Conservation (phyloP, 1,140 invertebrate genomes). For the Diorhabda carinulata region DNA sequence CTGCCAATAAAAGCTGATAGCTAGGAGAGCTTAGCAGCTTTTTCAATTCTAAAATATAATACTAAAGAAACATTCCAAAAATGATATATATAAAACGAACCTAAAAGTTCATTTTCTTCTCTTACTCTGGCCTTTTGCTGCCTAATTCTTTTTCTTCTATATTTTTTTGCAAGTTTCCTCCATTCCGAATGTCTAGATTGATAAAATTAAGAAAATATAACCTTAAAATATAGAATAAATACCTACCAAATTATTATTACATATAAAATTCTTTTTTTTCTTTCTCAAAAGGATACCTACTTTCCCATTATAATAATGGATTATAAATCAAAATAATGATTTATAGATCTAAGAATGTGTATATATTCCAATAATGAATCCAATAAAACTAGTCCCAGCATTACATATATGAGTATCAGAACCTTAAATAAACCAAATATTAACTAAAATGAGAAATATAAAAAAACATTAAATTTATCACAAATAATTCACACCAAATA, state of each 20-base stretch:
- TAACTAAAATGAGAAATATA: no score
- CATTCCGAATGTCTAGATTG: slow-evolving; percentile 45
- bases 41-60: slow-evolving; percentile 35
- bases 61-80: slow-evolving; percentile 11
- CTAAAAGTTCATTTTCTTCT: slow-evolving; percentile 36
- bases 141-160: slow-evolving; percentile 47
- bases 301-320: slow-evolving; percentile 35
- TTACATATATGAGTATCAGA: no score
- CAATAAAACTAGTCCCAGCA: no score
- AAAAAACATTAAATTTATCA: no score
- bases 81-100: slow-evolving; percentile 26
- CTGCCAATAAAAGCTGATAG: slow-evolving; percentile 42
- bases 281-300: slow-evolving; percentile 47
- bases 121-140: slow-evolving; percentile 45
- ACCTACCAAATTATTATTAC: slow-evolving; percentile 10
- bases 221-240: slow-evolving; percentile 15
- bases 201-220: slow-evolving; percentile 47
- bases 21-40: slow-evolving; percentile 39
- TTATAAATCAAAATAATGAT: no score
- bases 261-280: background rate
- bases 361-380: no score
- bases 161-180: slow-evolving; percentile 50
- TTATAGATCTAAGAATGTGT: no score
- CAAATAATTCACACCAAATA: no score
- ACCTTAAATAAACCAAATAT: no score